Percentiles rank a stretch among this genome's conserved stretches.
These are phyloP conservation scores for Stichopus horrens DNA, from an alignment of 53 echinoderm and acorn worm genomes.

Conservation along the genomic window DNA sequence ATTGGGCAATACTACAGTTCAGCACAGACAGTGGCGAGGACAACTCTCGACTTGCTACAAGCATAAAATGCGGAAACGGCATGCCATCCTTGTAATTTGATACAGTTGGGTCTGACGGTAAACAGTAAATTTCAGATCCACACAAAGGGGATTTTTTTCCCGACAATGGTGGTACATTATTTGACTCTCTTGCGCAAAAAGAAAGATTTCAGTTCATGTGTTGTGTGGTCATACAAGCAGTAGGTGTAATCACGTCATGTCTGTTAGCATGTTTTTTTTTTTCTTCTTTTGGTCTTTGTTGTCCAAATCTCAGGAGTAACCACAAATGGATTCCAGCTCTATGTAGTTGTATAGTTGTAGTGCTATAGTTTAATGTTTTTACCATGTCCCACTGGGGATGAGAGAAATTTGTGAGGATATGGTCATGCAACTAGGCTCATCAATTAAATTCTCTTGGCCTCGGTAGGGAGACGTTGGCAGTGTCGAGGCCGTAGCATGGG, in stretches of 20 bases:
- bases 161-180: not conserved
- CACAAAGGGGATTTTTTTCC: not conserved
- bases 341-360: too few relatives aligned
- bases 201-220: not conserved
- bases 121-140: not conserved
- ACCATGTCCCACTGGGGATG: too few relatives aligned
- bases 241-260: not conserved
- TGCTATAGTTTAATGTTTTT: too few relatives aligned
- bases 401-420: too few relatives aligned
- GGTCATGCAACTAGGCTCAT: too few relatives aligned
- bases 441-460: too few relatives aligned
- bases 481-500: too few relatives aligned
- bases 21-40: not conserved
- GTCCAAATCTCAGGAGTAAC: too few relatives aligned
- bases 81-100: constrained; percentile 21
- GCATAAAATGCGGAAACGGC: constrained; percentile 19
- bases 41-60: constrained; percentile 28
- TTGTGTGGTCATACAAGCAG: not conserved
- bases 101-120: not conserved
- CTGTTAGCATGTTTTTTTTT: too few relatives aligned
- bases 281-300: too few relatives aligned
- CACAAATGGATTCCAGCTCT: too few relatives aligned
- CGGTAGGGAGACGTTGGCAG: too few relatives aligned
- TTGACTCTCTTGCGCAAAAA: not conserved
- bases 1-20: not conserved